Evolutionary conservation across 2,888 invertebrate genomes (phyloP).

Genomic region (Trissonchulus latispiculum): DNA sequence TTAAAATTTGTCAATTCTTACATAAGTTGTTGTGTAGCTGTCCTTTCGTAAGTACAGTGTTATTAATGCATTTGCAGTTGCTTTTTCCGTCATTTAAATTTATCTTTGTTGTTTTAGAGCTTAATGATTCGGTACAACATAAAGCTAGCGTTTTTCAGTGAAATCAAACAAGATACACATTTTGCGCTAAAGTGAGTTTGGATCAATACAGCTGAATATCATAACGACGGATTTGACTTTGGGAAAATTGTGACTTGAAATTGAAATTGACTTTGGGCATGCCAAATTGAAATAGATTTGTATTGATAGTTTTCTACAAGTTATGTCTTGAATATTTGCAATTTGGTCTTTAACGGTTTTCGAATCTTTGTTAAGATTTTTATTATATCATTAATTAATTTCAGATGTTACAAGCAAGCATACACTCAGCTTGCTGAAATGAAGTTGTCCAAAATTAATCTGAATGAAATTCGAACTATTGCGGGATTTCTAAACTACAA

Average conservation of each 20-base stretch:
- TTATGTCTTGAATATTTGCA: background rate
- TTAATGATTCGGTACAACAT: conserved; percentile 90
- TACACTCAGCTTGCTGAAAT: conserved; percentile 81
- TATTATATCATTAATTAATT: conserved; percentile 24
- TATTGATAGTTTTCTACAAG: background rate
- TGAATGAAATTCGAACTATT: conserved; percentile 83
- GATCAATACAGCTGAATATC: too few relatives aligned
- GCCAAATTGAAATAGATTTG: background rate
- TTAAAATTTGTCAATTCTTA: too few relatives aligned
- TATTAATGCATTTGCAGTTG: too few relatives aligned
- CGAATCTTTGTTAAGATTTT: conserved; percentile 17
- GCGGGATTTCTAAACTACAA: conserved; percentile 92
- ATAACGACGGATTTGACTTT: too few relatives aligned
- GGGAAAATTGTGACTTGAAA: too few relatives aligned
- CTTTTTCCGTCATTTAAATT: too few relatives aligned
- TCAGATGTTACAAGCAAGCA: conserved; percentile 60
- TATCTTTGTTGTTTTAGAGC: too few relatives aligned
- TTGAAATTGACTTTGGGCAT: too few relatives aligned
- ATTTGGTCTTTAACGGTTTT: background rate
- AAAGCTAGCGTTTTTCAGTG: conserved; percentile 88
- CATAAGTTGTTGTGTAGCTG: too few relatives aligned
- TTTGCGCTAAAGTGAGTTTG: conserved; percentile 64
- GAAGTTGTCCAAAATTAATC: conserved; percentile 74
- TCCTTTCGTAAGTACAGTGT: too few relatives aligned
- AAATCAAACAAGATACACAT: conserved; percentile 76